Conservation (phyloP, 2,797 vertebrate genomes). For the Vespertilio murinus region DNA sequence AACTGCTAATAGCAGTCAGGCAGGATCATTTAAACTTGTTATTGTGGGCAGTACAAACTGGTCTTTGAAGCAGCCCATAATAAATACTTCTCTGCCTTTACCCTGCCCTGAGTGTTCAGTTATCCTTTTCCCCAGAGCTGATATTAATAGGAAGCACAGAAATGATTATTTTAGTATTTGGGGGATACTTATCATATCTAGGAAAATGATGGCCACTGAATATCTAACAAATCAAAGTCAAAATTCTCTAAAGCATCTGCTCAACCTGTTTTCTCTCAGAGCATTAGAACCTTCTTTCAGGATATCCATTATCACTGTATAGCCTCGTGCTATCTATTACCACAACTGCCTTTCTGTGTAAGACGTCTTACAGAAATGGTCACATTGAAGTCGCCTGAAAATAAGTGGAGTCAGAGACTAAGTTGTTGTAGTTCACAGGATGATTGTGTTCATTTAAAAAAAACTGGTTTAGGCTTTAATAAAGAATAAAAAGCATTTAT, state of each 20-base stretch:
- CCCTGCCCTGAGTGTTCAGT: not conserved
- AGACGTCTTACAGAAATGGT: not conserved
- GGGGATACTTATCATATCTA: not conserved
- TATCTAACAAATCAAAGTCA: not conserved
- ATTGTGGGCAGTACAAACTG: slow-evolving; percentile 31
- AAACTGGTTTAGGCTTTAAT: not conserved
- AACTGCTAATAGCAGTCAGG: slow-evolving; percentile 52
- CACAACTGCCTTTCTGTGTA: not conserved
- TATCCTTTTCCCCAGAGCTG: not conserved
- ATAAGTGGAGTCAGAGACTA: not conserved
- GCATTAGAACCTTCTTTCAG: not conserved
- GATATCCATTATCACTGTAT: not conserved
- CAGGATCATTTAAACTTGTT: slow-evolving; percentile 38
- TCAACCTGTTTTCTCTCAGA: not conserved
- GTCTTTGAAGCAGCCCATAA: slow-evolving; percentile 36
- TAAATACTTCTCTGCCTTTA: slow-evolving; percentile 55
- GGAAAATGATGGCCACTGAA: not conserved
- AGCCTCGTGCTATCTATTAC: not conserved
- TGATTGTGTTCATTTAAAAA: not conserved
- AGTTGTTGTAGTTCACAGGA: not conserved
- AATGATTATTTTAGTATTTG: slow-evolving; percentile 33
- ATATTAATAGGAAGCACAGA: slow-evolving; percentile 36
- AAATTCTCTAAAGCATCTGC: not conserved
- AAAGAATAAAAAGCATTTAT: not conserved
- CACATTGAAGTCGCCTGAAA: not conserved